Percentiles rank a stretch among this genome's conserved stretches.
Conservation (phyloP, 2,797 vertebrate genomes). For the Pelobates cultripes region DNA sequence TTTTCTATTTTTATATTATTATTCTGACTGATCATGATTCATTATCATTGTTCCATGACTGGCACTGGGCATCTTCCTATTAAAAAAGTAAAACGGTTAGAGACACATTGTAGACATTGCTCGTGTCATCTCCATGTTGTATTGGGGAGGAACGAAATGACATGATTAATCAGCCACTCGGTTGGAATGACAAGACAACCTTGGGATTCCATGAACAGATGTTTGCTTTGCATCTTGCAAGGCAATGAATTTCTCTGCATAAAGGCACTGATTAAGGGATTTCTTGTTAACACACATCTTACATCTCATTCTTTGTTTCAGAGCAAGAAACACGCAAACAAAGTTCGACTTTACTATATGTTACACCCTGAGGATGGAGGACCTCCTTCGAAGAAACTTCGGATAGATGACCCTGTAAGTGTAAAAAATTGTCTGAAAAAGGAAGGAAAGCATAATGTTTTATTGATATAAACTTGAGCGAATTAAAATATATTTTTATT, state of each 20-base stretch:
- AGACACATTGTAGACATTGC: slow-evolving; percentile 1
- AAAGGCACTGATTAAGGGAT: not conserved
- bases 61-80: not conserved
- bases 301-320: slow-evolving; percentile 36
- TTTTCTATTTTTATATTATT: not conserved
- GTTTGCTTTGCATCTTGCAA: slow-evolving; percentile 25
- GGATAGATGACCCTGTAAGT: slow-evolving; percentile 69
- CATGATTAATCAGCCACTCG: slow-evolving; percentile 41
- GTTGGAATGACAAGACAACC: slow-evolving; percentile 36
- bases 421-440: not conserved
- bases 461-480: too few species aligned
- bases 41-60: slow-evolving; percentile 10
- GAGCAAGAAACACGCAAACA: slow-evolving; percentile 74
- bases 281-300: not conserved
- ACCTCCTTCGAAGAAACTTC: slow-evolving; percentile 69
- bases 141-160: slow-evolving; percentile 23
- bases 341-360: slow-evolving; percentile 72
- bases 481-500: too few species aligned
- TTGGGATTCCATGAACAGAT: slow-evolving; percentile 36
- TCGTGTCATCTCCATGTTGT: slow-evolving; percentile 26
- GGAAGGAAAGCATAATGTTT: too few species aligned
- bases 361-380: slow-evolving; percentile 71
- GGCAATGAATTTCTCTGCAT: slow-evolving; percentile 18
- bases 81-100: not conserved
- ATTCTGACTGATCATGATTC: slow-evolving; percentile 5